These are phyloP conservation scores for Phallusia fumigata DNA, from an alignment of 23 tunicate species.

Conservation along the genomic window DNA sequence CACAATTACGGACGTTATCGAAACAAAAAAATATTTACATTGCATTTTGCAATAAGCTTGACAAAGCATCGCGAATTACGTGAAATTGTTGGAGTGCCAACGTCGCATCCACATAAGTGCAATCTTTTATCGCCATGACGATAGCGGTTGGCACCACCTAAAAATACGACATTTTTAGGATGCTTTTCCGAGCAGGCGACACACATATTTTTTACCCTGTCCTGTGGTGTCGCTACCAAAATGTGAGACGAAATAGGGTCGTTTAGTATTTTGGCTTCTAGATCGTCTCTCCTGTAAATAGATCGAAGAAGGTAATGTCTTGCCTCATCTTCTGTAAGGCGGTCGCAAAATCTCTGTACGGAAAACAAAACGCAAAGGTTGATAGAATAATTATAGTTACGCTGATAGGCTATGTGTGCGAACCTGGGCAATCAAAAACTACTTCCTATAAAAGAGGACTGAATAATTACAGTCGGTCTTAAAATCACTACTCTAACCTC, in stretches of 20 bases:
- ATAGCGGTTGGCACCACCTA: constrained; percentile 80
- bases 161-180: neutral
- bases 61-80: constrained; percentile 51
- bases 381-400: too few species aligned
- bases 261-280: constrained; percentile 7
- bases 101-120: constrained; percentile 33
- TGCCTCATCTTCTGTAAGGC: constrained; percentile 41
- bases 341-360: constrained; percentile 54
- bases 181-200: neutral
- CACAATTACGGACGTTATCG: neutral
- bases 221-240: constrained; percentile 49
- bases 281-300: constrained; percentile 48
- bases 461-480: too few species aligned
- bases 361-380: neutral
- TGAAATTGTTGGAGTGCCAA: constrained; percentile 14
- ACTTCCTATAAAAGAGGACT: too few species aligned
- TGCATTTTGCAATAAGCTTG: neutral
- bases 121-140: constrained; percentile 45
- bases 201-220: constrained; percentile 36
- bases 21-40: neutral
- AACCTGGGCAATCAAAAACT: too few species aligned
- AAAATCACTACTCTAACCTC: too few species aligned
- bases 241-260: constrained; percentile 42
- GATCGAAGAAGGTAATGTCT: constrained; percentile 50
- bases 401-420: too few species aligned